Percentiles rank a stretch among this genome's conserved stretches.
These are phyloP conservation scores for Caenorhabditis doughertyi DNA, from an alignment of 2,888 invertebrate species.

Conservation along the genomic window DNA sequence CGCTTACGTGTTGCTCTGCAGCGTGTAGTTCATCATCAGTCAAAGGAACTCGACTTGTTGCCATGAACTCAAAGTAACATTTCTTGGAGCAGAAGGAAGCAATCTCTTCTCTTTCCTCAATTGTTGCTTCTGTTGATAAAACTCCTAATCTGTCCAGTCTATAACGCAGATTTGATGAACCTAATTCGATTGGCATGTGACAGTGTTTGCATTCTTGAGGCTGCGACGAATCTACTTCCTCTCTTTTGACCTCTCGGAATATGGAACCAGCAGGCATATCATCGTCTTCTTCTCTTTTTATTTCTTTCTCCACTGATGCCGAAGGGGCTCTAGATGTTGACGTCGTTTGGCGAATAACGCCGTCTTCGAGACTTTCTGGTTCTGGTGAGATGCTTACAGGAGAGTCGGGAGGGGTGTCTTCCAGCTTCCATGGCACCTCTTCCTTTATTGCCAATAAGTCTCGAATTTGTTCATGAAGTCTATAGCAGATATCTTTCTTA, in stretches of 20 bases:
- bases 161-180: conserved; percentile 19
- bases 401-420: conserved; percentile 76
- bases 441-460: conserved; percentile 54
- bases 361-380: conserved; percentile 1
- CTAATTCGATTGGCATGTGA: neutral
- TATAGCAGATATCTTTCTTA: conserved; percentile 37
- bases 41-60: conserved; percentile 85
- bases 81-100: conserved; percentile 90
- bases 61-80: conserved; percentile 92
- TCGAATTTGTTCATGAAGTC: conserved; percentile 46
- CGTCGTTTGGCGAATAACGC: conserved; percentile 12
- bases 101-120: conserved; percentile 82
- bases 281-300: conserved; percentile 45
- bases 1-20: conserved; percentile 76
- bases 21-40: conserved; percentile 72
- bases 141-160: conserved; percentile 43
- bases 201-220: conserved; percentile 50
- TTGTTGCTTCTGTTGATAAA: conserved; percentile 12
- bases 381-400: conserved; percentile 58
- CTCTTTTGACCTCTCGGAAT: conserved; percentile 36
- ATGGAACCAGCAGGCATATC: conserved; percentile 1
- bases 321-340: conserved; percentile 26
- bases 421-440: conserved; percentile 43
- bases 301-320: conserved; percentile 43
- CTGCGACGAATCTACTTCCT: conserved; percentile 30